A percentile compares a stretch with the other conserved stretches of the same genome.
Conservation (phyloP, 2,113 vertebrate genomes). For the Corythornis cristatus region DNA sequence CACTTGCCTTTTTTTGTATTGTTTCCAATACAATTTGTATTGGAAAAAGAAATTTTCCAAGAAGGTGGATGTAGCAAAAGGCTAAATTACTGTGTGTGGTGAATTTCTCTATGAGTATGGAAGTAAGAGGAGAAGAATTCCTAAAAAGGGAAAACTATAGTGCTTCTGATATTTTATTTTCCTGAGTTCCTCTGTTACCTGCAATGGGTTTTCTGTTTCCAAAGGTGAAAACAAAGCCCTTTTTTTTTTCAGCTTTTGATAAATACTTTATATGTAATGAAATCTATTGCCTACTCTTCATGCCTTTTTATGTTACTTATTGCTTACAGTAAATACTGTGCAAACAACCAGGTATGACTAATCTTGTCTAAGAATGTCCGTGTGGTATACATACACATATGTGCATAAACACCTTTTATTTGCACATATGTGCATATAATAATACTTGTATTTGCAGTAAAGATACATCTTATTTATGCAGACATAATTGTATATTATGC, state of each 20-base stretch:
- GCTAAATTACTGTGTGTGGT: not conserved
- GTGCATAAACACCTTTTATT: not conserved
- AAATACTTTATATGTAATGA: not conserved
- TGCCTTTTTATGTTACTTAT: not conserved
- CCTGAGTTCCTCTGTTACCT: not conserved
- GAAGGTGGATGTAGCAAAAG: not conserved
- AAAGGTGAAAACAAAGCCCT: slow-evolving; percentile 24
- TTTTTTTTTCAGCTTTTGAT: not conserved
- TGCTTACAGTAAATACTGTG: not conserved
- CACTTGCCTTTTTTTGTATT: not conserved
- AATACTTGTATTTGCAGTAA: not conserved
- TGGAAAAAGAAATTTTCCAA: not conserved
- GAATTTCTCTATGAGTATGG: not conserved
- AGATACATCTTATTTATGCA: not conserved
- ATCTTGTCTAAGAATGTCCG: not conserved
- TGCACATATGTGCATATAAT: slow-evolving; percentile 9
- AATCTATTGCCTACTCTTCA: not conserved
- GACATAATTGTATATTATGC: not conserved
- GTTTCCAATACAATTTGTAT: not conserved
- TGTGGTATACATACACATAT: slow-evolving; percentile 1
- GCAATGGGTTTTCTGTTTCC: slow-evolving; percentile 14
- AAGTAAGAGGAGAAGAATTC: not conserved
- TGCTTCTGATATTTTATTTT: not conserved
- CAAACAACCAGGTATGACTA: not conserved
- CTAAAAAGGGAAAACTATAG: not conserved